Percentiles rank a stretch among this genome's conserved stretches.
These are phyloP conservation scores for Anaspis maculata DNA, from an alignment of 2,888 invertebrate genomes.

Conservation along the genomic window DNA sequence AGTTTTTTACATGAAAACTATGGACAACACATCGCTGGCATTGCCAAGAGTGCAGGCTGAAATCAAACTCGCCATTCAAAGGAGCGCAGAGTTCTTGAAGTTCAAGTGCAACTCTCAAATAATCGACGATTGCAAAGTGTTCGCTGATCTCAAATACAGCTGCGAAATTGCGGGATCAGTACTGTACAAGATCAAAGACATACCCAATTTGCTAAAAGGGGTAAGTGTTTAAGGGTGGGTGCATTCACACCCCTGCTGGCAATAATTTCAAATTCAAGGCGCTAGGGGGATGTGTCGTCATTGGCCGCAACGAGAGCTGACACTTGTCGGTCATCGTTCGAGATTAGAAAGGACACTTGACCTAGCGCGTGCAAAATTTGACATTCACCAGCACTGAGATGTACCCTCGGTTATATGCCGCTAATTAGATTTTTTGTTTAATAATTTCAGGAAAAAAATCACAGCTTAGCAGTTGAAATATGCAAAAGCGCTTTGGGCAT, in stretches of 20 bases:
- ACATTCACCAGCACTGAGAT: too few relatives aligned
- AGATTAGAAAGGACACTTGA: too few relatives aligned
- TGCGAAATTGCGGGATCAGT: slow-evolving; percentile 19
- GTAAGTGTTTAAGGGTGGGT: slow-evolving; percentile 9
- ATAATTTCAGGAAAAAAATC: too few relatives aligned
- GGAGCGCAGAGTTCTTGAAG: slow-evolving; percentile 46
- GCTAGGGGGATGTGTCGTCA: too few relatives aligned
- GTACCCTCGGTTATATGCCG: background rate
- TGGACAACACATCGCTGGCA: too few relatives aligned
- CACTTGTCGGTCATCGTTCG: too few relatives aligned
- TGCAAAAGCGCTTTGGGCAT: slow-evolving; percentile 34
- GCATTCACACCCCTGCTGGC: too few relatives aligned
- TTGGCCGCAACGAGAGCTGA: too few relatives aligned
- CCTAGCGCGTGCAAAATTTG: too few relatives aligned
- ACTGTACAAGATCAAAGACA: slow-evolving; percentile 46
- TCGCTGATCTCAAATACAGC: slow-evolving; percentile 45
- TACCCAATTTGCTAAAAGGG: slow-evolving; percentile 45
- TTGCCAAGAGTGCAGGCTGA: slow-evolving; percentile 49
- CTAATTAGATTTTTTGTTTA: slow-evolving; percentile 26
- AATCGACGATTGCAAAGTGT: slow-evolving; percentile 39
- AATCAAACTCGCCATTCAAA: slow-evolving; percentile 45
- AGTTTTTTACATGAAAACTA: background rate
- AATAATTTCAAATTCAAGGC: too few relatives aligned
- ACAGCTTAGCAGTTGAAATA: slow-evolving; percentile 28
- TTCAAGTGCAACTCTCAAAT: slow-evolving; percentile 40